These are phyloP conservation scores for Babyrousa celebensis DNA, from an alignment of 2,797 vertebrate species.

Conservation along the genomic window DNA sequence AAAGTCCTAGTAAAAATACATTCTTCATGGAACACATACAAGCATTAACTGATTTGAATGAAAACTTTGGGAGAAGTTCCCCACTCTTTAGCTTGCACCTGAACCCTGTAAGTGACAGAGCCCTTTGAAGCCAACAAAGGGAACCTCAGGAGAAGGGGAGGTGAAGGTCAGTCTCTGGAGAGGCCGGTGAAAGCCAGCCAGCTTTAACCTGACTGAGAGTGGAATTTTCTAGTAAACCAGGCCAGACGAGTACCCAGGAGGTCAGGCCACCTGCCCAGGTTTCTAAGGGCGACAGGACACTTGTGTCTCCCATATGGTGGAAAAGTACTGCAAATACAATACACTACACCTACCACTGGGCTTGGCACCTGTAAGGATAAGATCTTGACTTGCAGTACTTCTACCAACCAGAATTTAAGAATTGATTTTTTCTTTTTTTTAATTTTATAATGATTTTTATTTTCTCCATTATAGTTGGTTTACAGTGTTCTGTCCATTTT, in stretches of 20 bases:
- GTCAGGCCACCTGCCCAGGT: constrained; percentile 76
- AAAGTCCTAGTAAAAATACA: not conserved
- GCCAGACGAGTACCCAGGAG: constrained; percentile 78
- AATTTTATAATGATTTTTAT: no score
- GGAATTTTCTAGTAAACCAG: constrained; percentile 86
- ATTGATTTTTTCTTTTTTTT: not conserved
- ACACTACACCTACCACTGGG: not conserved
- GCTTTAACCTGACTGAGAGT: constrained; percentile 77
- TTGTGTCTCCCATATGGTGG: constrained; percentile 68
- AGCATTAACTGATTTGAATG: not conserved
- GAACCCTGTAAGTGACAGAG: not conserved
- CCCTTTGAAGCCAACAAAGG: constrained; percentile 64
- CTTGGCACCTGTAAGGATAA: not conserved
- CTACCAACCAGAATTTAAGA: not conserved
- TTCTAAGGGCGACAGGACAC: constrained; percentile 75
- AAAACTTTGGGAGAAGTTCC: constrained; percentile 16
- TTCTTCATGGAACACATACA: not conserved
- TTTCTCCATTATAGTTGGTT: no score
- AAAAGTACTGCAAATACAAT: constrained; percentile 82
- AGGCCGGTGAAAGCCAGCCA: constrained; percentile 77
- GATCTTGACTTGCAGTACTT: not conserved
- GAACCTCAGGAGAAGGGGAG: constrained; percentile 55
- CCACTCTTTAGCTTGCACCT: not conserved
- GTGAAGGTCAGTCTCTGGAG: constrained; percentile 82
- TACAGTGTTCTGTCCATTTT: no score